Evolutionary conservation across 2,113 vertebrate species (phyloP), one percentile per base, ranked within the genome.

Genomic region (Hemichromis elongatus): DNA sequence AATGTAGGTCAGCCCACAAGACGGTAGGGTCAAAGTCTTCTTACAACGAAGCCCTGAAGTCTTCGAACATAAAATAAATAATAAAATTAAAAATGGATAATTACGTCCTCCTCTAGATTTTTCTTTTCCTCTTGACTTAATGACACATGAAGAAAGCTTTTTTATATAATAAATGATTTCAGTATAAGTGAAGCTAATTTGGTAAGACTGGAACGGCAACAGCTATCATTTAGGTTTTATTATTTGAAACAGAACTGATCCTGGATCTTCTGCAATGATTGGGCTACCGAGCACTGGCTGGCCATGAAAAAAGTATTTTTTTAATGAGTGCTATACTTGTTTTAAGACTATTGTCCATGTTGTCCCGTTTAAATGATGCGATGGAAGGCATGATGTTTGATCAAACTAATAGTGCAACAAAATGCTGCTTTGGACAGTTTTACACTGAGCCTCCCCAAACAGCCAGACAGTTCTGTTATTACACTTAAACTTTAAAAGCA

Each of bases 1-100:
- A 87, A 90, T 84, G 35, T 81, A 87, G 40, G 70, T 86, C 86
- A 90, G 7, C 45, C 16, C 54, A 79, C 80, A 53, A 70, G 24
- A 77, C 19, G 42, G n/a, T 19, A 21, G 33, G 28, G 83, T 30
- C 53, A 66, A 30, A 45, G 75, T 33, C 12, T 35, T 80, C 28
- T 11, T 35, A 16, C 28, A 30, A 2, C 9, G 19, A n/a, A n/a
- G n/a, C n/a, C n/a, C n/a, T n/a, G n/a, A n/a, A n/a, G n/a, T n/a
- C n/a, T n/a, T n/a, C n/a, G n/a, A n/a, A n/a, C n/a, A n/a, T n/a
- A n/a, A n/a, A n/a, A n/a, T n/a, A n/a, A n/a, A n/a, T n/a, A n/a
- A 52, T 75, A 30, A n/a, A 45, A 30, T 30, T 75, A 8, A 75
- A 19, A 5, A 13, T 0, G 4, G 30, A 30, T 9, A 75, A 75